phyloP scores from a whole-genome alignment of 2,797 vertebrate species.

The Fistularia tabacaria region DNA sequence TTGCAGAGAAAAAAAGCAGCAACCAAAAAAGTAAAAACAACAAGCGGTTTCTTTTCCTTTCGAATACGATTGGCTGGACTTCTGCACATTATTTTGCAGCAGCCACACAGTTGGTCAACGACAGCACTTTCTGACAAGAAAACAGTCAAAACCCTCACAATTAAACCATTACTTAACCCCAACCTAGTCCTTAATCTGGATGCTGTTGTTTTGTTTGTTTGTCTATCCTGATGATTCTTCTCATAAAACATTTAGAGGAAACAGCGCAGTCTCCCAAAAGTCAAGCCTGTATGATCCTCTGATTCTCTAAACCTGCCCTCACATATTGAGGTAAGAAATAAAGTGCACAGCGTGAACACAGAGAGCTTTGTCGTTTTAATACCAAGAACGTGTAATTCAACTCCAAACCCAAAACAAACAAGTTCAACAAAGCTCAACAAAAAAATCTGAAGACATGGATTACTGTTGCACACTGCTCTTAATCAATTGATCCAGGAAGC shows the following conservation, averaged over 20 bases:
- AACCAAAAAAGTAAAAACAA: constrained; percentile 31
- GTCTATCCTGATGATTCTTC: constrained; percentile 54
- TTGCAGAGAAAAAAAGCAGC: constrained; percentile 51
- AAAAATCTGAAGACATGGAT: too few species aligned
- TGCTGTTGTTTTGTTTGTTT: constrained; percentile 37
- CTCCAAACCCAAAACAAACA: constrained; percentile 73
- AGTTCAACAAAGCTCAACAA: constrained; percentile 17
- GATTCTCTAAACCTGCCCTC: constrained; percentile 68
- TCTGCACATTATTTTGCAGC: constrained; percentile 58
- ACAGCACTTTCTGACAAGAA: constrained; percentile 70
- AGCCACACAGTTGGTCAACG: constrained; percentile 73
- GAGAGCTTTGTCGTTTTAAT: constrained; percentile 68
- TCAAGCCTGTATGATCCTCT: constrained; percentile 58
- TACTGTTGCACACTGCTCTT: too few species aligned
- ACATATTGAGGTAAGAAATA: constrained; percentile 76
- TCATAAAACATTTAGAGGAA: too few species aligned
- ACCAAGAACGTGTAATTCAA: constrained; percentile 73
- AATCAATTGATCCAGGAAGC: too few species aligned
- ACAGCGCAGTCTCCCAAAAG: too few species aligned
- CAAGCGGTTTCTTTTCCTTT: constrained; percentile 43
- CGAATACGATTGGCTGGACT: constrained; percentile 64
- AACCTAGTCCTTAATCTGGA: constrained; percentile 51
- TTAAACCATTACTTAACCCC: constrained; percentile 61
- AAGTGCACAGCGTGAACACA: constrained; percentile 68
- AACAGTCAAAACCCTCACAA: constrained; percentile 70